phyloP scores from a whole-genome alignment of 2,888 invertebrate genomes.

The Drosophila koepferae region DNA sequence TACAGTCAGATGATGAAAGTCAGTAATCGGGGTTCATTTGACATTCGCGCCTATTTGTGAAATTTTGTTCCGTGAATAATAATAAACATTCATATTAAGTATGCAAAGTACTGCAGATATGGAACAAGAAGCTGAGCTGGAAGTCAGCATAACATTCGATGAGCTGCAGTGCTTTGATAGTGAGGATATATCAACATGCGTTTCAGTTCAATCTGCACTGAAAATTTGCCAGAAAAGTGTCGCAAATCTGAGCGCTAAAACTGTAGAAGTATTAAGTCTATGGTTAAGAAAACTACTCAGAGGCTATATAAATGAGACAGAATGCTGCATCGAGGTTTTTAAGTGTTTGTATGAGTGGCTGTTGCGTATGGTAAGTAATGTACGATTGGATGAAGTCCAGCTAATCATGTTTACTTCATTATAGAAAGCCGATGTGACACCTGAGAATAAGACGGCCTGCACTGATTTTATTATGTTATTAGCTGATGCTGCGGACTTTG shows the following conservation, averaged over 20 bases:
- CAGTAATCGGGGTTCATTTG: slow-evolving; percentile 10
- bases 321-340: slow-evolving; percentile 28
- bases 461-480: slow-evolving; percentile 29
- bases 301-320: slow-evolving; percentile 39
- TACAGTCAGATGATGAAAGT: neutral
- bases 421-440: slow-evolving; percentile 22
- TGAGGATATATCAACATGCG: slow-evolving; percentile 32
- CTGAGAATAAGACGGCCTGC: slow-evolving; percentile 13
- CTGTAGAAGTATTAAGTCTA: slow-evolving; percentile 44
- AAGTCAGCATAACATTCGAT: slow-evolving; percentile 34
- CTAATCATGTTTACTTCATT: neutral
- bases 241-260: slow-evolving; percentile 9
- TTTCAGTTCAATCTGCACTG: slow-evolving; percentile 39
- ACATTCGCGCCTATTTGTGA: slow-evolving; percentile 38
- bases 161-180: slow-evolving; percentile 46
- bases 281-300: slow-evolving; percentile 63
- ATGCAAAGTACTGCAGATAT: slow-evolving; percentile 11
- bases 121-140: neutral
- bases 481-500: slow-evolving; percentile 40
- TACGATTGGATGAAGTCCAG: neutral
- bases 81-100: neutral
- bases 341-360: slow-evolving; percentile 52
- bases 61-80: neutral
- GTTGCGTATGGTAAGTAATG: slow-evolving; percentile 29
- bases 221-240: slow-evolving; percentile 43